Percentiles rank a stretch among this genome's conserved stretches.
Conservation (phyloP, 2,888 invertebrate species). For the Sinelater perroti region DNA sequence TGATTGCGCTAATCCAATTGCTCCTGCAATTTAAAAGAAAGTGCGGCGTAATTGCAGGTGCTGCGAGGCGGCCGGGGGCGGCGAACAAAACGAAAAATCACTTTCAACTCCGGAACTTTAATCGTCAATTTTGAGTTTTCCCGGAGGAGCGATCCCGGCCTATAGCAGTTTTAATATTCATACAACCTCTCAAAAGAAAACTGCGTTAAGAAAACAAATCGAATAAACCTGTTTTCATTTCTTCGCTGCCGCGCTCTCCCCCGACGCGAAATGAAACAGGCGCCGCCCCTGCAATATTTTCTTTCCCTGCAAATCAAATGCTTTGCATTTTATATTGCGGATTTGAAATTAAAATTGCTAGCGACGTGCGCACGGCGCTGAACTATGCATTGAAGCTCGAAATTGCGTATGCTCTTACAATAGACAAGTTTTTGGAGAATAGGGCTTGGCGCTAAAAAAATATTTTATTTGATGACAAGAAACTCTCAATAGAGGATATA, state of each 20-base stretch:
- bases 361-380: background rate
- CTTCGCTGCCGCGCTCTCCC: slow-evolving; percentile 25
- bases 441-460: too few species aligned
- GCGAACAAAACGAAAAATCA: slow-evolving; percentile 32
- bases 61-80: slow-evolving; percentile 4
- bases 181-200: slow-evolving; percentile 40
- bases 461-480: too few species aligned
- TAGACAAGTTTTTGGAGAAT: too few species aligned
- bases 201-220: slow-evolving; percentile 44
- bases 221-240: slow-evolving; percentile 44
- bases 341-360: slow-evolving; percentile 22
- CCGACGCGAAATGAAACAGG: slow-evolving; percentile 25
- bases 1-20: slow-evolving; percentile 41
- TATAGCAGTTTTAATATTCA: slow-evolving; percentile 43
- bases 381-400: too few species aligned
- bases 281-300: slow-evolving; percentile 25
- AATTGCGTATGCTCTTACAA: too few species aligned
- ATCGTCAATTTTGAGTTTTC: slow-evolving; percentile 34
- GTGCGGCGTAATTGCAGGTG: slow-evolving; percentile 32
- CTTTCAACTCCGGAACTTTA: slow-evolving; percentile 34
- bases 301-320: slow-evolving; percentile 18
- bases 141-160: slow-evolving; percentile 31
- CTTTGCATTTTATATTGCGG: slow-evolving; percentile 10
- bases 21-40: slow-evolving; percentile 36
- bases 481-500: too few species aligned